Base-by-base conservation (phyloP, 2,888 invertebrate genomes). In the Meteorus colon region DNA sequence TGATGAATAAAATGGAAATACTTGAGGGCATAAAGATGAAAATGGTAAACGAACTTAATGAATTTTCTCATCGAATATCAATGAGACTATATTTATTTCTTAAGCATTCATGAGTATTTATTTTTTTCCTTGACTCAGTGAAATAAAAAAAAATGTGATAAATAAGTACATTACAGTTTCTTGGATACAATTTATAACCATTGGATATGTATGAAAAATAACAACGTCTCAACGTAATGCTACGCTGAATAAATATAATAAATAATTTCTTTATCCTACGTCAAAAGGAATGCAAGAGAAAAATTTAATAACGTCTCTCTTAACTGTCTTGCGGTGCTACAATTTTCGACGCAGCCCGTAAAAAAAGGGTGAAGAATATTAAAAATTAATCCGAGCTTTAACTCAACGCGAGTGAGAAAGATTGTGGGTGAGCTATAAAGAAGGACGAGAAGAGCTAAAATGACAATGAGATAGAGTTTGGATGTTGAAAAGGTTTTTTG, bases 341-440 rank as follows among this genome's bases (percentile, higher is more conserved):
- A 48, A 41, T 16, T n/a, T 48, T 16, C 48, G n/a, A 48, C 48
- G 14, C 14, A 48, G n/a, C 48, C n/a, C 16, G 27, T 55, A 51
- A 4, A 69, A 69, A 29, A n/a, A 51, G 19, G 78, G 77, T 74
- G 34, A 62, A 69, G 78, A 80, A 84, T 84, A 85, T 86, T 86
- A 85, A 86, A 86, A 84, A 85, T 84, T 81, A 85, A 83, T 82
- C 81, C 80, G 14, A 37, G 48, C 67, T n/a, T 27, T 51, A 27
- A 6, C 16, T 84, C 82, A 82, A 84, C 55, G 68, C 37, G 59
- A 41, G 24, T 24, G 62, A 51, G 67, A 37, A 41, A 12, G 8
- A 41, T 41, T 41, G 41, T 12, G 12, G 1, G 41, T 1, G 41
- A 1, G 41, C 8, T 41, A 12, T 8, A 12, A 74, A 63, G 59